Evolutionary conservation across 2,113 vertebrate genomes (phyloP).

Genomic region (Larimichthys crocea): DNA sequence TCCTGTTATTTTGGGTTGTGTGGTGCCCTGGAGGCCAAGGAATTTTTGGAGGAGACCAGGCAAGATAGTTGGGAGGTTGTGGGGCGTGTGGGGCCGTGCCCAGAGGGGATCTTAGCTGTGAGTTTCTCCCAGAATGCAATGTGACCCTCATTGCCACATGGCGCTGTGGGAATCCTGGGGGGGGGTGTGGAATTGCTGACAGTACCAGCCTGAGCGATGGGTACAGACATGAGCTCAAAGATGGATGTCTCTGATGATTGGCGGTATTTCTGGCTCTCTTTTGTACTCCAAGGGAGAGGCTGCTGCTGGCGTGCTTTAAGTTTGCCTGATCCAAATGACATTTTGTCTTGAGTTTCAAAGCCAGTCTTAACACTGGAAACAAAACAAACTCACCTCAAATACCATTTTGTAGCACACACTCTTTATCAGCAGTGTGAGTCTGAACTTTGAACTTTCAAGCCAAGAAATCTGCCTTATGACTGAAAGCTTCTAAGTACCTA

Average conservation of each 20-base stretch:
- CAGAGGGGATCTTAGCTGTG: constrained; percentile 59
- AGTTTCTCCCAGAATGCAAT: constrained; percentile 76
- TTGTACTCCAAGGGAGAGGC: constrained; percentile 38
- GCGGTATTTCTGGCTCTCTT: constrained; percentile 56
- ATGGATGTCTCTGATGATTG: constrained; percentile 60
- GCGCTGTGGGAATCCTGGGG: constrained; percentile 59
- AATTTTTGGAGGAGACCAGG: constrained; percentile 65
- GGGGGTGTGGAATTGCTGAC: constrained; percentile 68
- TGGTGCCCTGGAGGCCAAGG: constrained; percentile 58
- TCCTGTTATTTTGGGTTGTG: constrained; percentile 78
- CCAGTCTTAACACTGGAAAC: constrained; percentile 14
- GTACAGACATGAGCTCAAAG: constrained; percentile 54
- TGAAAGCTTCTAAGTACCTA: background rate
- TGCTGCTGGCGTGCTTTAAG: constrained; percentile 38
- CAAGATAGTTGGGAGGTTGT: constrained; percentile 42
- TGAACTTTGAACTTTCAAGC: constrained; percentile 7
- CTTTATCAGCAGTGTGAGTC: constrained; percentile 14
- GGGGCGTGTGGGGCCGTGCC: constrained; percentile 32
- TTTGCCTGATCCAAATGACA: constrained; percentile 33
- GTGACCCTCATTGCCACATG: constrained; percentile 72
- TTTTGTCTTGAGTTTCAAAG: constrained; percentile 51
- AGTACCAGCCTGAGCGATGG: constrained; percentile 61
- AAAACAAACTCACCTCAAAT: background rate
- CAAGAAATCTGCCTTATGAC: background rate
- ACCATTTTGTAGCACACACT: background rate